Evolutionary conservation across 1,140 invertebrate genomes (phyloP), one percentile per base, ranked within the genome.

Genomic region (Artemia franciscana): DNA sequence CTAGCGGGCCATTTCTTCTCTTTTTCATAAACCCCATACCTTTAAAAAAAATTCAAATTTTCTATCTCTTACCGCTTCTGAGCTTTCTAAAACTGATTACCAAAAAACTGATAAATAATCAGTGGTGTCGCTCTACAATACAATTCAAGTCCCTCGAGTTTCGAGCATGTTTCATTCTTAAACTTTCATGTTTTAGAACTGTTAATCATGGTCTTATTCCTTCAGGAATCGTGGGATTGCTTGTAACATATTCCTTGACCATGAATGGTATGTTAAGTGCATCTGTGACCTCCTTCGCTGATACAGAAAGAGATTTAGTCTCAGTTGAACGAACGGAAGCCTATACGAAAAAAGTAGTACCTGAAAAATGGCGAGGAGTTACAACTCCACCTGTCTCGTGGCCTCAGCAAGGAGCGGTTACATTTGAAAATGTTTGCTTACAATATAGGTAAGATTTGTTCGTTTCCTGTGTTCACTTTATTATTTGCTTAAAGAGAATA

Each of bases 271-370:
- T 92, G 23, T 73, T 98, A 5, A 84, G 85, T 67, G 86, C 84
- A 24, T 80, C 96, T 5, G 82, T 98, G 0, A 86, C 84, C 67
- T 84, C 85, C 0, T 91, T 97, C 69, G 91, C 92, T 0, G 92
- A 97, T 73, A 96, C 86, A 0, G 87, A 91, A 68, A 78, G 83
- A 63, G 86, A 91, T 74, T 84, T 98, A 82, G 86, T 98, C 4
- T 85, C 90, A n/a, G 88, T 98, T 0, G 94, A 98, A 75, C 79
- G 94, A 65, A 24, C 25, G 3, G 58, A 24, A 59, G 21, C 25
- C 80, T 90, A 18, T 80, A 84, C 68, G 83, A 96, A 70, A 97
- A 97, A 75, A 81, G 88, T 60, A 79, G 81, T 56, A 23, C 59
- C 58, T 18, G 73, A 79, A 70, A 71, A 76, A 7, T 26, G 65